Conservation (phyloP, 2,797 vertebrate genomes). For the Sebastes cheni region DNA sequence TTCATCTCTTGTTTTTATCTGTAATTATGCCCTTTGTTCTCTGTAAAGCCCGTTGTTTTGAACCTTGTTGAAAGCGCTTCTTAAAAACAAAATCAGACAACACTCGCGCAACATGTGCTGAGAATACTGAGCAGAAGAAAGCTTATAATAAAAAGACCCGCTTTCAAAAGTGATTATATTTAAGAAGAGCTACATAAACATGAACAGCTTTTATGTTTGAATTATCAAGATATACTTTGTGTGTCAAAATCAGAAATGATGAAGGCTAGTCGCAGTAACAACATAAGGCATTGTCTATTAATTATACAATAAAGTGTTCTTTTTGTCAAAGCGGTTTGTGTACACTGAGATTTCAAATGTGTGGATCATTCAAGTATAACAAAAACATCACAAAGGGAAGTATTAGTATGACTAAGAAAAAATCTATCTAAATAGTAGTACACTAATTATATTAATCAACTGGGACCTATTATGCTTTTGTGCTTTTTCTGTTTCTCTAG, state of each 20-base stretch:
- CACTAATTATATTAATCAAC: not conserved
- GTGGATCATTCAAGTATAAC: not conserved
- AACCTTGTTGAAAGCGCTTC: conserved; percentile 30
- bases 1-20: conserved; percentile 45
- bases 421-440: not conserved
- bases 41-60: conserved; percentile 40
- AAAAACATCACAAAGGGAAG: not conserved
- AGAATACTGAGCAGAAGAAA: conserved; percentile 27
- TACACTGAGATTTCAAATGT: not conserved
- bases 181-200: conserved; percentile 5
- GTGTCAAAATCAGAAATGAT: not conserved
- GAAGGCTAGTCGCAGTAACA: not conserved
- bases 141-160: not conserved
- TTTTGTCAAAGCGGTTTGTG: not conserved
- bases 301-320: not conserved
- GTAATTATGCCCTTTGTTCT: conserved; percentile 57
- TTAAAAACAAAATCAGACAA: conserved; percentile 30
- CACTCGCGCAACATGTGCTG: not conserved
- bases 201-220: not conserved
- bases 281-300: not conserved
- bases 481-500: too few species aligned
- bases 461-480: not conserved
- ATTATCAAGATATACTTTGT: not conserved
- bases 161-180: not conserved
- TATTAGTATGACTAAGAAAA: not conserved